Base-by-base conservation (phyloP, 2,113 vertebrate genomes). In the Mustelus asterias region DNA sequence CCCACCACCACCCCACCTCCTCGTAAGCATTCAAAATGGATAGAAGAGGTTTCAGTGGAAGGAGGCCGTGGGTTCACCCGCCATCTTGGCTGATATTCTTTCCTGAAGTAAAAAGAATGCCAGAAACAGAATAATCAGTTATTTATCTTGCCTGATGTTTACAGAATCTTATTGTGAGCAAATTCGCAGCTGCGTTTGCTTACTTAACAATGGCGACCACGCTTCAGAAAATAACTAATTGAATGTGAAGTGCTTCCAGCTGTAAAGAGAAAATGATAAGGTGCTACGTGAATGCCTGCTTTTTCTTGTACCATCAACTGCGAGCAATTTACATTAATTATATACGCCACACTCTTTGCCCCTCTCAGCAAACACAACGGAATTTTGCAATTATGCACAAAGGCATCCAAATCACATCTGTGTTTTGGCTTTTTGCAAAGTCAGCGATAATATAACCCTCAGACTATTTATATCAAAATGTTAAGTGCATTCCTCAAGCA, bases 391-490 rank as follows among this genome's bases (percentile, higher is more conserved):
- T 44, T 83, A 41, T 83, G 80, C 80, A 83, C 37, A 83, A 83
- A 83, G 80, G 80, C 80, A 83, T 5, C 80, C 0, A 41, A 41
- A 7, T 44, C 37, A 37, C 80, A 83, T 83, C 37, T 83, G 80
- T 83, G 37, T 20, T 44, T 83, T 83, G 80, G 18, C 37, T 37
- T 83, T 44, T 8, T 44, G 80, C 37, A 44, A 4, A 83, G 5
- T 20, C 80, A 83, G 37, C n/a, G 18, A 83, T 83, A 83, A 83
- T 44, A 83, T 20, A 83, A 37, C 37, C 80, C 80, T 41, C 37
- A 83, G 80, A 83, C 80, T 83, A 83, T 83, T 83, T 83, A 83
- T 83, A 83, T 83, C 22, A 44, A 83, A 83, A 83, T 44, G 37
- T 83, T 83, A 41, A 83, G 80, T 83, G 80, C 80, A 83, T 83